These are phyloP conservation scores for Vulpes ferrilata DNA, from an alignment of 2,113 vertebrate genomes.

Conservation along the genomic window DNA sequence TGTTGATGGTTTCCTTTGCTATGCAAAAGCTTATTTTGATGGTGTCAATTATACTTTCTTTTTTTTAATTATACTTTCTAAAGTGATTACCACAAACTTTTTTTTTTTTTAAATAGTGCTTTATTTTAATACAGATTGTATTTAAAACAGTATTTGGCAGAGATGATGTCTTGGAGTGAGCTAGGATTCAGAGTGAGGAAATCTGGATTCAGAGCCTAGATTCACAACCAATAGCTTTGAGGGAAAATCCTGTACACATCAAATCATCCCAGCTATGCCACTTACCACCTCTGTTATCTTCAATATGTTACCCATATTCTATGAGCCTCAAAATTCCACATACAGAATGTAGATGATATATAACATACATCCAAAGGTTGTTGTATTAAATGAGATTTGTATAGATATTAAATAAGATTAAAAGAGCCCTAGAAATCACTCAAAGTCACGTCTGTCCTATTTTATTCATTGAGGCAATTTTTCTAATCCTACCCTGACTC, in stretches of 20 bases:
- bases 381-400: background rate
- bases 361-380: background rate
- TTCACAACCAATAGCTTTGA: background rate
- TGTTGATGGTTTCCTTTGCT: background rate
- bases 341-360: background rate
- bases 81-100: background rate
- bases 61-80: background rate
- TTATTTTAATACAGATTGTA: background rate
- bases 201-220: background rate
- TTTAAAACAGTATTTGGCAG: conserved; percentile 1
- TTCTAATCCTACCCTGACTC: background rate
- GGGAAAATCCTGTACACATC: background rate
- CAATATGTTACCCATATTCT: background rate
- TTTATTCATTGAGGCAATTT: conserved; percentile 10
- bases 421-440: background rate
- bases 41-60: background rate
- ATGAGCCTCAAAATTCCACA: background rate
- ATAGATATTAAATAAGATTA: background rate
- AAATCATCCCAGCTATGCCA: background rate
- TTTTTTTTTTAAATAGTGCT: background rate
- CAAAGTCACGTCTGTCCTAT: background rate
- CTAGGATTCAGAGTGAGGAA: background rate
- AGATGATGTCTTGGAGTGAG: background rate
- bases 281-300: background rate
- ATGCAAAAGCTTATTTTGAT: background rate